Base-by-base conservation (phyloP, 2,888 invertebrate genomes). In the Hyalella azteca region DNA sequence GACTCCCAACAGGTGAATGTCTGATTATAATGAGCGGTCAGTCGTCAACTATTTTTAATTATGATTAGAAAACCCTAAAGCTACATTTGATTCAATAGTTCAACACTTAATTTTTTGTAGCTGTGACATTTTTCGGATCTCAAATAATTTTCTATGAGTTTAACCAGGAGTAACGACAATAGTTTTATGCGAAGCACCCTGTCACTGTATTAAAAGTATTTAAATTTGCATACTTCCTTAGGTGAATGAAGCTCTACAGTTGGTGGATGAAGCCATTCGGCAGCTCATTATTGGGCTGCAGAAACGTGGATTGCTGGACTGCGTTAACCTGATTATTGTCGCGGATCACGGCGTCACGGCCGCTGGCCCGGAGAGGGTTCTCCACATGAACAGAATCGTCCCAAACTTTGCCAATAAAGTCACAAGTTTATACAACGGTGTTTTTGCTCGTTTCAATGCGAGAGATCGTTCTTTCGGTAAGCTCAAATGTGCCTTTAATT, bases 291-390 rank as follows among this genome's bases (percentile, higher is more conserved):
- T 83, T 9, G 86, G 86, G 29, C 83, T 87, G 80, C 84, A 85
- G 76, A 73, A 79, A 2, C 81, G 86, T 50, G 85, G 85, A 15
- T 83, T 87, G 22, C 78, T 87, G n/a, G 85, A 85, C 39, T 87
- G 87, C 80, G 85, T 87, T 19, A 87, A 87, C 85, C 60, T 87
- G 7, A 78, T 87, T 15, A 78, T 87, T 50, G 79, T 87, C 3
- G 86, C 87, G 0, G 87, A 87, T 80, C 87, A 87, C 82, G 87
- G 87, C 87, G 85, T 85, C 85, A 81, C 84, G 7, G 79, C 78
- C 48, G 80, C 83, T 11, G 83, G 83, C 2, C 75, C 66, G 45
- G 39, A 78, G 29, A 73, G 79, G 39, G 80, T 73, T 9, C 54
- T 83, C 19, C 48, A 19, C 32, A 45, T 81, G 26, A 77, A 81